These are phyloP conservation scores for Callocephalon fimbriatum DNA, from an alignment of 2,113 vertebrate species.

Conservation along the genomic window DNA sequence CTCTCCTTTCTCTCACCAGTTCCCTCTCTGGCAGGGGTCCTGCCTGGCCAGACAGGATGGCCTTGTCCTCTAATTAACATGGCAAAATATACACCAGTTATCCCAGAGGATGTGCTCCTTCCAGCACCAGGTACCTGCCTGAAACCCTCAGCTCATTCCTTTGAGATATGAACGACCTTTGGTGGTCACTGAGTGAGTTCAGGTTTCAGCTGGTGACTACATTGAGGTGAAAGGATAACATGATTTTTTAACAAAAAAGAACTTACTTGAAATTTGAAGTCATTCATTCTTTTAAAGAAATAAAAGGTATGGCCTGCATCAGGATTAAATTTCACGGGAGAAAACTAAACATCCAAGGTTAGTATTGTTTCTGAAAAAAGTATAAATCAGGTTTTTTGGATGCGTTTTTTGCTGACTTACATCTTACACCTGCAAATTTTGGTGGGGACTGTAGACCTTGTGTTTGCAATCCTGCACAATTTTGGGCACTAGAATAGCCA, in stretches of 20 bases:
- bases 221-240: background rate
- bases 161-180: background rate
- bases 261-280: background rate
- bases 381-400: background rate
- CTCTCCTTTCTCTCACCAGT: background rate
- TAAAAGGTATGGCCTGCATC: accelerated
- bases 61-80: background rate
- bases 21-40: accelerated
- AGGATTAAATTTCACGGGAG: background rate
- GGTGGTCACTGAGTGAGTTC: accelerated
- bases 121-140: background rate
- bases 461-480: conserved; percentile 1
- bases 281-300: background rate
- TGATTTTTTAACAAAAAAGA: background rate
- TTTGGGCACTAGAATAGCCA: background rate
- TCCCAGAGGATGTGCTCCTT: background rate
- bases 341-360: conserved; percentile 15
- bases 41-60: background rate
- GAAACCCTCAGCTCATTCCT: background rate
- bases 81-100: background rate
- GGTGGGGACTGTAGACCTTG: background rate
- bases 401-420: background rate
- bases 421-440: background rate
- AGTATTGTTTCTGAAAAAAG: background rate
- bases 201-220: background rate